Base-by-base conservation (phyloP, 2,888 invertebrate species). In the Fragum sueziense region DNA sequence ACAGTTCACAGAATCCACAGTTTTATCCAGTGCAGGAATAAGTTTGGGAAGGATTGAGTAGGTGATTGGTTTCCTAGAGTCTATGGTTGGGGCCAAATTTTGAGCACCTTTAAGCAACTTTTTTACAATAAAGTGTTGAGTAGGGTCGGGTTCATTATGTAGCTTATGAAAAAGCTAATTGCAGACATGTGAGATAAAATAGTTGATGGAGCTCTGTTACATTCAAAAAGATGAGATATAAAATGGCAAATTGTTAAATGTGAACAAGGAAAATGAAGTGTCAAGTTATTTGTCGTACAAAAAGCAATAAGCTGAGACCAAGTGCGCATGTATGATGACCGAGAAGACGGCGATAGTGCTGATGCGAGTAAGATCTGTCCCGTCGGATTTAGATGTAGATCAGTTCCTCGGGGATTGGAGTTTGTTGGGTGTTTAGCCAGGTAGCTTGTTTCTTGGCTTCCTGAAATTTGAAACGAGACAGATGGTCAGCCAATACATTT, bases 381-480 rank as follows among this genome's bases (percentile, higher is more conserved):
- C 4, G 52, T 52, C n/a, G 9, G 25, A 57, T 14, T 57, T 25
- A 57, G 57, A 57, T 57, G 57, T 25, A 57, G 14, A 57, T 14
- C 57, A 57, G n/a, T 3, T 57, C 57, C 25, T 22, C 6, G 2
- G 7, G 57, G 4, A 57, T 57, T 57, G 4, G 2, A 7, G 57
- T 57, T 7, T 22, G 57, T 14, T 22, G 6, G 11, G 29, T 11
- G 29, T 31, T 11, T 27, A 70, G 25, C 22, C 52, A 52, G 11
- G 57, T 54, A n/a, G 70, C 70, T 2, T 25, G 6, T 57, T 33
- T 2, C 7, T 17, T 25, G 9, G 57, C 70, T 6, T 70, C 22
- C 70, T 70, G 70, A 70, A 70, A 70, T 57, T 70, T 14, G 57
- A 70, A 70, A 1, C 70, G 57, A 9, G 70, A 70, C 1, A 57